phyloP scores from a whole-genome alignment of 2,888 invertebrate species.

The Diogma glabrata region DNA sequence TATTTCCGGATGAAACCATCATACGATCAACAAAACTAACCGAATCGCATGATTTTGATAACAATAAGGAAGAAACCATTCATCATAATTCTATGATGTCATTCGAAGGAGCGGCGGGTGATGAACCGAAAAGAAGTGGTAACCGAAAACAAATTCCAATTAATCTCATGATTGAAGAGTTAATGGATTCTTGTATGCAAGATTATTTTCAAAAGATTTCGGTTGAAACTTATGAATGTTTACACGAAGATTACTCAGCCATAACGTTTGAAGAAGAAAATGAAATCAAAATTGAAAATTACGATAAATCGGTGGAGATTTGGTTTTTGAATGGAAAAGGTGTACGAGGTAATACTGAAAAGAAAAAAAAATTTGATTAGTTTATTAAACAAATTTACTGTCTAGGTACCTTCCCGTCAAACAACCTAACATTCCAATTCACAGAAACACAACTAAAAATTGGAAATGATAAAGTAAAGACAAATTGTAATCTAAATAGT shows the following conservation, averaged over 20 bases:
- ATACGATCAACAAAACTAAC: too few relatives aligned
- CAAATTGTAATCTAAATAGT: too few relatives aligned
- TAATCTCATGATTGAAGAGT: background rate
- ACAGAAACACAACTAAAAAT: too few relatives aligned
- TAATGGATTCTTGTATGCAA: background rate
- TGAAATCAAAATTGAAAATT: slow-evolving; percentile 8
- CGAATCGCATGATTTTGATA: background rate
- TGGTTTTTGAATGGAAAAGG: background rate
- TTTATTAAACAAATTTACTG: too few relatives aligned
- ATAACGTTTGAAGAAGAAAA: slow-evolving; percentile 12
- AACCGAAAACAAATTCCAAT: background rate
- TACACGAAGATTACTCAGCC: slow-evolving; percentile 15
- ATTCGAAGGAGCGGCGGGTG: background rate
- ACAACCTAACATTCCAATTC: too few relatives aligned
- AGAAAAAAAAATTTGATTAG: too few relatives aligned
- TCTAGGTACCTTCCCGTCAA: too few relatives aligned
- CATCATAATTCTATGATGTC: background rate
- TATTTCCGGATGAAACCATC: slow-evolving; percentile 15
- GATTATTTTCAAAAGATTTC: background rate
- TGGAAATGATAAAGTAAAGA: too few relatives aligned
- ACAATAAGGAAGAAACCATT: background rate
- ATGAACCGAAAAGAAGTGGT: slow-evolving; percentile 5
- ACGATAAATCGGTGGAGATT: background rate
- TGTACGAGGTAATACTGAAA: too few relatives aligned
- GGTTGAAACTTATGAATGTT: background rate